Evolutionary conservation across 64 coral and sea anemone genomes (phyloP).

Genomic region (Acropora tenuis): DNA sequence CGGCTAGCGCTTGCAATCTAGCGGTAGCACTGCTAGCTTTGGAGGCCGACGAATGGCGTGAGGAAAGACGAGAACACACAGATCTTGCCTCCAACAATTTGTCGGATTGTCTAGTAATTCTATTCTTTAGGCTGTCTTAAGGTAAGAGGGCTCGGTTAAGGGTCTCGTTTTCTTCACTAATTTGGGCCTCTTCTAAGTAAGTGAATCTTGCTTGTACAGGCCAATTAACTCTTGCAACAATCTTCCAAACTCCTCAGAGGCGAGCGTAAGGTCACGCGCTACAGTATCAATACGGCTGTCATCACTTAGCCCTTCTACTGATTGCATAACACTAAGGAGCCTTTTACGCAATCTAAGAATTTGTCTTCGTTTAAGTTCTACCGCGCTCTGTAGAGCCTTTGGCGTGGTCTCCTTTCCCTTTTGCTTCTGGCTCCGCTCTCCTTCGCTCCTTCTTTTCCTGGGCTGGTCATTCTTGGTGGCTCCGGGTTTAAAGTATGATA

Average conservation of each 20-base stretch:
- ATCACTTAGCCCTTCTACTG: conserved; percentile 40
- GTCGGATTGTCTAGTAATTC: neutral
- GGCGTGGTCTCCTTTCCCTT: neutral
- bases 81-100: conserved; percentile 3
- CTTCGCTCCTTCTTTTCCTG: conserved; percentile 7
- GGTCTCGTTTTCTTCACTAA: conserved; percentile 17
- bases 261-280: conserved; percentile 14
- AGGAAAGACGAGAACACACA: conserved; percentile 11
- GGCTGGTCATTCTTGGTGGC: neutral
- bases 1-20: conserved; percentile 20
- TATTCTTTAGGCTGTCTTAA: conserved; percentile 53
- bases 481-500: conserved; percentile 2
- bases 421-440: neutral
- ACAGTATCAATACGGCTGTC: conserved; percentile 29
- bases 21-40: neutral
- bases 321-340: conserved; percentile 39
- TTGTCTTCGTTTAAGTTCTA: conserved; percentile 15
- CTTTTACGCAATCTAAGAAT: conserved; percentile 5
- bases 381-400: conserved; percentile 4
- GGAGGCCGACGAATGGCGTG: conserved; percentile 12
- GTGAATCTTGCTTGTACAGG: conserved; percentile 43
- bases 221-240: conserved; percentile 36
- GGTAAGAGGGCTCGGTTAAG: conserved; percentile 20
- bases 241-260: conserved; percentile 48
- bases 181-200: conserved; percentile 29